phyloP scores from a whole-genome alignment of 2,797 vertebrate species.

The Cichlasoma orientale region DNA sequence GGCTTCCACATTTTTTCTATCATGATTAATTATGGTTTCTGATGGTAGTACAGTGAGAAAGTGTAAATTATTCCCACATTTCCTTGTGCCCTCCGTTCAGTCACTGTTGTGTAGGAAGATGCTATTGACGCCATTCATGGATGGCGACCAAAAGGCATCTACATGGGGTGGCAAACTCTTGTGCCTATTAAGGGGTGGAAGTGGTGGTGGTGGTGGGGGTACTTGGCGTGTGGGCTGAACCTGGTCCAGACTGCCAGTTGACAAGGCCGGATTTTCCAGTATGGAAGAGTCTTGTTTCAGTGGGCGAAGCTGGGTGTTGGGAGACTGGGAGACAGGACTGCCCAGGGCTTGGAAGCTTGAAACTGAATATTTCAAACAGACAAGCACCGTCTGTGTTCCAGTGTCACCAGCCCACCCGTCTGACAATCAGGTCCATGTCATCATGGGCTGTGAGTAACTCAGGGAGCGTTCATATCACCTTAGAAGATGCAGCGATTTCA shows the following conservation, averaged over 20 bases:
- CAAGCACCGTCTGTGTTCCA: constrained; percentile 84
- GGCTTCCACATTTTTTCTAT: constrained; percentile 84
- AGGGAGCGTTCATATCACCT: constrained; percentile 78
- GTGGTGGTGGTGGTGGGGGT: constrained; percentile 49
- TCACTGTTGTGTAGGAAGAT: constrained; percentile 86
- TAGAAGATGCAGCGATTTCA: constrained; percentile 69
- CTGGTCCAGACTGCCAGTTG: constrained; percentile 81
- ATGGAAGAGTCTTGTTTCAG: constrained; percentile 80
- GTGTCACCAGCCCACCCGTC: constrained; percentile 86
- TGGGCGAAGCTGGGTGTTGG: constrained; percentile 80
- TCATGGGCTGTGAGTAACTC: constrained; percentile 75
- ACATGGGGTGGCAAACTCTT: constrained; percentile 80
- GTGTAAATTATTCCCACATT: constrained; percentile 85
- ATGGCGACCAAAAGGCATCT: constrained; percentile 83
- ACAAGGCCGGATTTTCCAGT: constrained; percentile 82
- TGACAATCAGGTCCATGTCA: constrained; percentile 83
- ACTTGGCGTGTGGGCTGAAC: constrained; percentile 75
- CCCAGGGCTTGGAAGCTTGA: constrained; percentile 80
- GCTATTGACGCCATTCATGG: constrained; percentile 85
- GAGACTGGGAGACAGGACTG: constrained; percentile 78
- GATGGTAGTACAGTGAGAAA: constrained; percentile 83
- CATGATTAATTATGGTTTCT: constrained; percentile 87
- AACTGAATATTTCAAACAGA: constrained; percentile 83
- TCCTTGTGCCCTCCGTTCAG: constrained; percentile 82
- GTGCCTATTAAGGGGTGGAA: constrained; percentile 74